Conservation (phyloP, 2,888 invertebrate genomes). For the Scelioninae gen. 1 region DNA sequence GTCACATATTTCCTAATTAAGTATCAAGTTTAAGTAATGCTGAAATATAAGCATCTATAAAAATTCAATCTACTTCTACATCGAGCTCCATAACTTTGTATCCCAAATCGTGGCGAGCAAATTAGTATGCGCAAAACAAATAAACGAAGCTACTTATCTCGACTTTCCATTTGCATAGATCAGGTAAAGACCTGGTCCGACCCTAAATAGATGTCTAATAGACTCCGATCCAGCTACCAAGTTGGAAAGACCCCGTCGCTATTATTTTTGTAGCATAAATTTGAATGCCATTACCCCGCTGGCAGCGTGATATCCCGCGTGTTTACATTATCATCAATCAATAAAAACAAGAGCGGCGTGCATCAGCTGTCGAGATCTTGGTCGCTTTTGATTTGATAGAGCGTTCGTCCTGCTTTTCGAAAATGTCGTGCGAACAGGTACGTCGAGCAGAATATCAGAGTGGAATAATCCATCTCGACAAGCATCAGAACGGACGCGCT, state of each 20-base stretch:
- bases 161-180: constrained; percentile 12
- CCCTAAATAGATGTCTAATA: constrained; percentile 27
- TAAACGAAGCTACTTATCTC: neutral
- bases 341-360: constrained; percentile 46
- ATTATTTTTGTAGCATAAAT: constrained; percentile 57
- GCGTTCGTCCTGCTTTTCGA: constrained; percentile 29
- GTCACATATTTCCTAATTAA: too few relatives aligned
- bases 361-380: constrained; percentile 35
- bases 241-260: constrained; percentile 13
- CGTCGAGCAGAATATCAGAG: constrained; percentile 48
- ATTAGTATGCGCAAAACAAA: constrained; percentile 1
- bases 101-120: constrained; percentile 6
- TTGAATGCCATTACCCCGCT: constrained; percentile 52
- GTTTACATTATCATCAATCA: constrained; percentile 62
- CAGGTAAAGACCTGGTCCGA: constrained; percentile 7
- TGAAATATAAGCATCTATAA: too few relatives aligned
- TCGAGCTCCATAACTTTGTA: neutral
- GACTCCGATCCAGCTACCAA: constrained; percentile 13
- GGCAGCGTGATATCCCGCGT: constrained; percentile 29
- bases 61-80: too few relatives aligned
- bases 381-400: constrained; percentile 27
- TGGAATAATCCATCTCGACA: constrained; percentile 67
- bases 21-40: too few relatives aligned
- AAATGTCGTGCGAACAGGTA: constrained; percentile 60
- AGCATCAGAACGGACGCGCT: constrained; percentile 64